Percentiles rank a stretch among this genome's conserved stretches.
Conservation (phyloP, 1,140 invertebrate species). For the Scaptodrosophila lebanonensis region DNA sequence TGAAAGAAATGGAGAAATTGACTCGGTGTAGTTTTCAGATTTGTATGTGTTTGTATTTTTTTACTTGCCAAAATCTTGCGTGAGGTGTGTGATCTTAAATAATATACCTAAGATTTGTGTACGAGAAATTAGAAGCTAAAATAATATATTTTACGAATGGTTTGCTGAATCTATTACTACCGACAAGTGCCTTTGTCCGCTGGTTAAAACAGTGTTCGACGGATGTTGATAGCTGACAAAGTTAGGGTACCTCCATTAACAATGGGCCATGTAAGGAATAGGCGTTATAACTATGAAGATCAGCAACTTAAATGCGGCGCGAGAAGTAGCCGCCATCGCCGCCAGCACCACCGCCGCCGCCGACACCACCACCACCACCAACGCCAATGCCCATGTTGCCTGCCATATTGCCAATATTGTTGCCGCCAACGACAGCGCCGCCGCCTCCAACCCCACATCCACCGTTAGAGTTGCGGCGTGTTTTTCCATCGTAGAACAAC, state of each 20-base stretch:
- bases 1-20: too few relatives aligned
- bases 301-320: slow-evolving; percentile 48
- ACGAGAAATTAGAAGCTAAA: too few relatives aligned
- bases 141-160: too few relatives aligned
- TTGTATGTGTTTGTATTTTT: background rate
- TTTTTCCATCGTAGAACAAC: slow-evolving; percentile 77
- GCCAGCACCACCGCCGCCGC: slow-evolving; percentile 22
- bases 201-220: slow-evolving; percentile 24
- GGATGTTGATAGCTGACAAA: slow-evolving; percentile 21
- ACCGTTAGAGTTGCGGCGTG: slow-evolving; percentile 37
- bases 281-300: slow-evolving; percentile 24
- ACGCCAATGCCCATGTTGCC: slow-evolving; percentile 3
- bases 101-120: too few relatives aligned
- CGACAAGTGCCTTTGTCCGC: slow-evolving; percentile 3
- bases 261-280: slow-evolving; percentile 48
- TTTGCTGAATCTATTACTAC: slow-evolving; percentile 19
- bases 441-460: slow-evolving; percentile 22
- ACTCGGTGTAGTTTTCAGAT: too few relatives aligned
- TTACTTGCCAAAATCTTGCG: slow-evolving; percentile 12
- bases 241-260: slow-evolving; percentile 52
- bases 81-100: too few relatives aligned
- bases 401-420: slow-evolving; percentile 13
- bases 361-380: slow-evolving; percentile 11
- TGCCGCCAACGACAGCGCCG: slow-evolving; percentile 17
- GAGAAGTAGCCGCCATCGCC: slow-evolving; percentile 49